Evolutionary conservation across 2,888 invertebrate genomes (phyloP).

Genomic region (Eupithecia tripunctaria): DNA sequence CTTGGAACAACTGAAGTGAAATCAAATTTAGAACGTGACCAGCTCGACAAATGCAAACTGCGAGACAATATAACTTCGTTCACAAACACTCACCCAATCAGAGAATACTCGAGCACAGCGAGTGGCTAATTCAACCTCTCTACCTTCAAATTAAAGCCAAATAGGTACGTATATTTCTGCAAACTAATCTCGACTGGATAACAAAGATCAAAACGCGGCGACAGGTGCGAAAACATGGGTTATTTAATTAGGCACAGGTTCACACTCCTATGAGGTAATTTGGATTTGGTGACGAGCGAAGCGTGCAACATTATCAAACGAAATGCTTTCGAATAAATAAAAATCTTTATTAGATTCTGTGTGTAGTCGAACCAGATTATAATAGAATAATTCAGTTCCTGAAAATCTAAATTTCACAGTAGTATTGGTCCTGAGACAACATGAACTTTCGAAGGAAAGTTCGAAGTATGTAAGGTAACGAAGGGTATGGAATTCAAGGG

Average conservation of each 20-base stretch:
- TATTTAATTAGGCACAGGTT: conserved; percentile 43
- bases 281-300: conserved; percentile 6
- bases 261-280: conserved; percentile 27
- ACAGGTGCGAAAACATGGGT: conserved; percentile 45
- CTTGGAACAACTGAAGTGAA: neutral
- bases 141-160: conserved; percentile 20
- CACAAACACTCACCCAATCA: conserved; percentile 7
- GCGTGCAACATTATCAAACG: conserved; percentile 2
- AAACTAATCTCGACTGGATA: conserved; percentile 43
- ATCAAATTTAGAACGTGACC: conserved; percentile 1
- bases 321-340: neutral
- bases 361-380: neutral
- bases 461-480: too few species aligned
- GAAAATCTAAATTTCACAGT: neutral
- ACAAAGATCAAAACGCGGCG: conserved; percentile 40
- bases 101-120: neutral
- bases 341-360: neutral
- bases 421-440: neutral
- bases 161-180: conserved; percentile 16
- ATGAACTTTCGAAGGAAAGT: neutral
- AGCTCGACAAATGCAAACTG: conserved; percentile 2
- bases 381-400: neutral
- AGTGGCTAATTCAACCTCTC: neutral
- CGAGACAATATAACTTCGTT: neutral
- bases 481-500: too few species aligned